These are phyloP conservation scores for Carabus problematicus DNA, from an alignment of 2,888 invertebrate species.

Conservation along the genomic window DNA sequence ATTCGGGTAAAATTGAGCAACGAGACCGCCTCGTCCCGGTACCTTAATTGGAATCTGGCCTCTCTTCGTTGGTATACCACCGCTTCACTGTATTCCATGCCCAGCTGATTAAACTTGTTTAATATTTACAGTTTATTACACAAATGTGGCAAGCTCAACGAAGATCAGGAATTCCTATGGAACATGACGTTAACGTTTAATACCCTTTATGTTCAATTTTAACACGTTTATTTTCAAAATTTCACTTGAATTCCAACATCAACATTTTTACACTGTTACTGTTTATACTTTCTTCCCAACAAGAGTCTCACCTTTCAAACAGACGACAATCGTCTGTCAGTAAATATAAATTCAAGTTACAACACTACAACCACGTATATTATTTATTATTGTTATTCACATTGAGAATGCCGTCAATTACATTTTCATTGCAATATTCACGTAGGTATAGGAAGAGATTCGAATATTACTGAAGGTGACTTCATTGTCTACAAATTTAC, in stretches of 20 bases:
- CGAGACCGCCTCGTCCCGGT: slow-evolving; percentile 16
- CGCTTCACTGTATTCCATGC: slow-evolving; percentile 30
- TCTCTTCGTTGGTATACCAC: slow-evolving; percentile 19
- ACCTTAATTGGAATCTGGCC: slow-evolving; percentile 39
- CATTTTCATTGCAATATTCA: too few species aligned
- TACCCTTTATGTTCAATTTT: slow-evolving; percentile 36
- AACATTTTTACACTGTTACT: too few species aligned
- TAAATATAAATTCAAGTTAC: slow-evolving; percentile 3
- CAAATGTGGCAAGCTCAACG: slow-evolving; percentile 37
- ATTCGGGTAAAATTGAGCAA: slow-evolving; percentile 33
- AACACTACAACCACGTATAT: too few species aligned
- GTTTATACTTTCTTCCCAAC: too few species aligned
- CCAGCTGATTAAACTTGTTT: slow-evolving; percentile 42
- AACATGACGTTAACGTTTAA: slow-evolving; percentile 25
- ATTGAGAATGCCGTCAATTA: too few species aligned
- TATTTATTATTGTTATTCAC: too few species aligned
- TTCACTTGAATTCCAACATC: slow-evolving; percentile 18
- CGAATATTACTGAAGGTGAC: too few species aligned
- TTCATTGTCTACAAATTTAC: too few species aligned
- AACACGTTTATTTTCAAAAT: slow-evolving; percentile 36
- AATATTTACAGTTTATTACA: slow-evolving; percentile 42
- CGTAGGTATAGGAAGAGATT: too few species aligned
- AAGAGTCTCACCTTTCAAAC: background rate
- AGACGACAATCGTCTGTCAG: background rate
- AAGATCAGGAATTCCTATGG: slow-evolving; percentile 31